Percentiles rank a stretch among this genome's conserved stretches.
phyloP scores from a whole-genome alignment of 2,797 vertebrate genomes.

The Eospalax fontanierii region DNA sequence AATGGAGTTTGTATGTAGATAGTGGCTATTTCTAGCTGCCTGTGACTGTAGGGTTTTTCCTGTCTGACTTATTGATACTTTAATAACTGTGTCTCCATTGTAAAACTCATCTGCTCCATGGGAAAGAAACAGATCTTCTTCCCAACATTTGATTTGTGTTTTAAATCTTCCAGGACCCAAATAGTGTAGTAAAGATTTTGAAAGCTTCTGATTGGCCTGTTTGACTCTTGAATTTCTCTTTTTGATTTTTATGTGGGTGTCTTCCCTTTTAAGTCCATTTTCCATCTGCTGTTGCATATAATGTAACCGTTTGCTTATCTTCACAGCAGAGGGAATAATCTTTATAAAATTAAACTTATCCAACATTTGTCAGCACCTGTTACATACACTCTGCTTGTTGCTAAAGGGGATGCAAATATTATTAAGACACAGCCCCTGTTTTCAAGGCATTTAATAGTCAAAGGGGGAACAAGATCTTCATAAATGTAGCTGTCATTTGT shows the following conservation, averaged over 20 bases:
- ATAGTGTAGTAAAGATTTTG: slow-evolving; percentile 1
- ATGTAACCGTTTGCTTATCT: background rate
- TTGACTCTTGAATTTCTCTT: background rate
- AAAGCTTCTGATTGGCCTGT: background rate
- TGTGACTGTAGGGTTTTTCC: background rate
- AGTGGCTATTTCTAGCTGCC: background rate
- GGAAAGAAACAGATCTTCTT: slow-evolving; percentile 10
- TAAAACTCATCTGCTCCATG: background rate
- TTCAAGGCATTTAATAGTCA: slow-evolving; percentile 67
- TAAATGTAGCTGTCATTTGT: slow-evolving; percentile 58
- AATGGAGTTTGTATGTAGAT: background rate
- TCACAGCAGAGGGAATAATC: slow-evolving; percentile 30
- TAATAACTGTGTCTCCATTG: background rate
- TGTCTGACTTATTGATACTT: background rate
- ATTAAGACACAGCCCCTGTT: slow-evolving; percentile 58
- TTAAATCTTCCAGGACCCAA: background rate
- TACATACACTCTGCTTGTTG: slow-evolving; percentile 71
- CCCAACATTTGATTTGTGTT: slow-evolving; percentile 6
- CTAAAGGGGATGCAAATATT: slow-evolving; percentile 64
- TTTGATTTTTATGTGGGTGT: background rate
- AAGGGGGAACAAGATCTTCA: slow-evolving; percentile 4
- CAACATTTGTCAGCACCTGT: slow-evolving; percentile 73
- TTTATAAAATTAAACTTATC: slow-evolving; percentile 72
- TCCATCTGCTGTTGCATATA: background rate
- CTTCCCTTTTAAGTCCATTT: background rate